Conservation (phyloP, 92 coral and sea anemone genomes). For the Palythoa heliodiscus region DNA sequence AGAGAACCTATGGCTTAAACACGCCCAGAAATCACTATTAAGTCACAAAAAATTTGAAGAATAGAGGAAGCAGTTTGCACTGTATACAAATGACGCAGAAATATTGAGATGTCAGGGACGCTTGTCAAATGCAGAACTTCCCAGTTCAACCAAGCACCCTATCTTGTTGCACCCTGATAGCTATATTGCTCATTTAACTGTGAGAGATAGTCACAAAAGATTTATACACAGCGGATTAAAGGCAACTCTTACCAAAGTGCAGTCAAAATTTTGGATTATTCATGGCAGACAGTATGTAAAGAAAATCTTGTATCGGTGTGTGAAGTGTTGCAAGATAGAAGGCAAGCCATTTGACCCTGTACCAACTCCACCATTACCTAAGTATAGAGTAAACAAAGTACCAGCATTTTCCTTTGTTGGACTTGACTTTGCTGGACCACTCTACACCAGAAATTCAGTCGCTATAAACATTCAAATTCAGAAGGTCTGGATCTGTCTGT, state of each 20-base stretch:
- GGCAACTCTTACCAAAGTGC: slow-evolving; percentile 39
- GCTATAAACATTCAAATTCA: slow-evolving; percentile 20
- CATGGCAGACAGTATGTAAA: slow-evolving; percentile 51
- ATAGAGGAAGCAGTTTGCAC: slow-evolving; percentile 3
- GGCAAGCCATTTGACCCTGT: slow-evolving; percentile 45
- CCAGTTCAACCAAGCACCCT: background rate
- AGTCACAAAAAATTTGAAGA: background rate
- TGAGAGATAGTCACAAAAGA: too few relatives aligned
- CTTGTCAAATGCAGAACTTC: background rate
- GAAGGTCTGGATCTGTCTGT: slow-evolving; percentile 42
- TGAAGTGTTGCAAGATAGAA: slow-evolving; percentile 38
- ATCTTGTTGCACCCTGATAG: background rate
- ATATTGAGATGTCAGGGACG: background rate
- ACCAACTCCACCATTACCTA: slow-evolving; percentile 35
- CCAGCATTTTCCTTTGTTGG: slow-evolving; percentile 54
- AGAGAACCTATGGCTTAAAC: background rate
- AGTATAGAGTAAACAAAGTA: slow-evolving; percentile 24
- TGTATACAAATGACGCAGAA: background rate
- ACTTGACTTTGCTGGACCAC: slow-evolving; percentile 59
- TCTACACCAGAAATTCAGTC: slow-evolving; percentile 33
- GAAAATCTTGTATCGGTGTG: slow-evolving; percentile 20
- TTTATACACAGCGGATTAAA: slow-evolving; percentile 30
- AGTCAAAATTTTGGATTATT: slow-evolving; percentile 26
- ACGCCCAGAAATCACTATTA: background rate
- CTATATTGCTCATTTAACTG: too few relatives aligned